phyloP scores from a whole-genome alignment of 2,113 vertebrate genomes.

The Coryphaenoides rupestris region DNA sequence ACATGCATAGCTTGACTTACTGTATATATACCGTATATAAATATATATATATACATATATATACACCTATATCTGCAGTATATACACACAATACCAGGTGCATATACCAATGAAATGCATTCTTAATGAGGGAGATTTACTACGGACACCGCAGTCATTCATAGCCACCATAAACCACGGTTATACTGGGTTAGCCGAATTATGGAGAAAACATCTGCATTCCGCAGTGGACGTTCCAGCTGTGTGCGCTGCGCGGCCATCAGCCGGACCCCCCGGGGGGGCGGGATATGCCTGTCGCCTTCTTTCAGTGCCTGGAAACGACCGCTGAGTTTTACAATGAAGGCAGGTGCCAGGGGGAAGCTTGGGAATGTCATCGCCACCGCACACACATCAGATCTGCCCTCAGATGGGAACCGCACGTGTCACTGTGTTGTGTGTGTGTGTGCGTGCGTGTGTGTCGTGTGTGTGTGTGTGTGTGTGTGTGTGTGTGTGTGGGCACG shows the following conservation, averaged over 20 bases:
- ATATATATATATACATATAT: no score
- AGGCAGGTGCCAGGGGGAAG: constrained; percentile 35
- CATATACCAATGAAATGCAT: no score
- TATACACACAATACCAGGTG: no score
- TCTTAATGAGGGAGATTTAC: no score
- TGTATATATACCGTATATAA: no score
- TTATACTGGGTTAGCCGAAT: constrained; percentile 7
- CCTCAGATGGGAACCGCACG: neutral
- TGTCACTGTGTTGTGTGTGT: neutral
- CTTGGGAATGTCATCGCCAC: constrained; percentile 48
- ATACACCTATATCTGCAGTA: no score
- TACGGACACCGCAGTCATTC: no score
- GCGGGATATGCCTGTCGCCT: constrained; percentile 25
- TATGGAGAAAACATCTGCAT: neutral
- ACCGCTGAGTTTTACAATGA: constrained; percentile 21
- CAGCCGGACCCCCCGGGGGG: constrained; percentile 20
- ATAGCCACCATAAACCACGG: neutral
- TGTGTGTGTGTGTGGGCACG: neutral
- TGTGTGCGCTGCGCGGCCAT: constrained; percentile 29
- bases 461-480: constrained; percentile 6
- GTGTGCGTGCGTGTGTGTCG: constrained; percentile 3
- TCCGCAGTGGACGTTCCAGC: constrained; percentile 9
- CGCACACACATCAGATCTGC: constrained; percentile 26
- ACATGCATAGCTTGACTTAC: no score
- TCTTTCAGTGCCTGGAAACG: constrained; percentile 45